Conservation (phyloP, 2,888 invertebrate species). For the Ophonus ardosiacus region DNA sequence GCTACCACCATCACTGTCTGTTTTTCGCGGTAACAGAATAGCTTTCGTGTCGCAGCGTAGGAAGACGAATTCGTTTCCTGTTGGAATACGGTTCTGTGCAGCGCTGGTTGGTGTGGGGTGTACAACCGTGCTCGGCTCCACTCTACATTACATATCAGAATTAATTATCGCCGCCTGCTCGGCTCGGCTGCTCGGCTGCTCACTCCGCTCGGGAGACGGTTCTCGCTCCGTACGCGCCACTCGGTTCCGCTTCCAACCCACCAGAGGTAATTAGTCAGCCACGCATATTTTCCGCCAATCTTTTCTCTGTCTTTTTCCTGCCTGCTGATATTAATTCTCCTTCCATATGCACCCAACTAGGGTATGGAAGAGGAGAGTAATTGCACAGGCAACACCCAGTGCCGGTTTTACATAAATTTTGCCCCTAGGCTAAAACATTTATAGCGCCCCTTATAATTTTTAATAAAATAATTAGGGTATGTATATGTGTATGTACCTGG, state of each 20-base stretch:
- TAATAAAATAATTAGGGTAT: no score
- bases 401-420: no score
- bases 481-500: no score
- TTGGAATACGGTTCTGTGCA: slow-evolving; percentile 6
- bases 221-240: not conserved
- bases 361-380: not conserved
- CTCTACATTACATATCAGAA: slow-evolving; percentile 61
- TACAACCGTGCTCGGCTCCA: slow-evolving; percentile 22
- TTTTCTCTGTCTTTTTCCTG: slow-evolving; percentile 58
- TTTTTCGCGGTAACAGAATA: no score
- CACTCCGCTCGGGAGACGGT: not conserved
- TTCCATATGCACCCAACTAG: slow-evolving; percentile 10
- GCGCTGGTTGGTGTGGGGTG: slow-evolving; percentile 36
- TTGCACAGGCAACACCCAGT: slow-evolving; percentile 68
- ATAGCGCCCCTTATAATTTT: no score
- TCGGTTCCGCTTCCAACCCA: slow-evolving; percentile 32
- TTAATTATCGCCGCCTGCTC: slow-evolving; percentile 59
- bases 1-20: no score
- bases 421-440: no score
- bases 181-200: slow-evolving; percentile 19
- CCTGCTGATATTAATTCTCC: slow-evolving; percentile 47
- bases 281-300: slow-evolving; percentile 55
- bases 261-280: slow-evolving; percentile 54
- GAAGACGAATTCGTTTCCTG: not conserved
- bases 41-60: no score